phyloP scores from a whole-genome alignment of 2,888 invertebrate species.

The Galerucella nymphaeae region DNA sequence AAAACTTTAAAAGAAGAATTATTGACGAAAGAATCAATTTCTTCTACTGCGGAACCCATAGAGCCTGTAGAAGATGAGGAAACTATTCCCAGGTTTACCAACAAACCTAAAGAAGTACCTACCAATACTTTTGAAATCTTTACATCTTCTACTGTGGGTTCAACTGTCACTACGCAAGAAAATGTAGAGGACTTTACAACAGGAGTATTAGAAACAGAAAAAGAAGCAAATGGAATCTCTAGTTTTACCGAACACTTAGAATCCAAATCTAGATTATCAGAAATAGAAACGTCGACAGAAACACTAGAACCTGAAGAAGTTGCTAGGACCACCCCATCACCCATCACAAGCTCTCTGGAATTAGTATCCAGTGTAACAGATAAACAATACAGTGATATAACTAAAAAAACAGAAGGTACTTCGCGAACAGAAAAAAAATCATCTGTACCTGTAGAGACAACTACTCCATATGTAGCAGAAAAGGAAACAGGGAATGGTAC shows the following conservation, averaged over 20 bases:
- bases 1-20: no score
- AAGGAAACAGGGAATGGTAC: no score
- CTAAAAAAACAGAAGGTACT: neutral
- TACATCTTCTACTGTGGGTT: neutral
- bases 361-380: no score
- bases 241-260: neutral
- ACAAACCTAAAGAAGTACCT: neutral
- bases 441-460: neutral
- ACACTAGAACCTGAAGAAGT: neutral
- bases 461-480: neutral
- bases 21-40: no score
- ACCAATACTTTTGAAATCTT: neutral
- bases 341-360: neutral
- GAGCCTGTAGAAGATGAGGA: no score
- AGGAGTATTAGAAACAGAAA: neutral
- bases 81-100: no score
- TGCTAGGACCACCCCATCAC: neutral
- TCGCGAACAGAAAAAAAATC: no score
- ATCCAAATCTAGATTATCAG: neutral
- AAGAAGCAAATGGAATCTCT: neutral
- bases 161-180: neutral
- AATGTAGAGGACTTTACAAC: neutral
- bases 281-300: neutral
- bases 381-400: no score
- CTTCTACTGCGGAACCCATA: no score